A percentile compares a stretch with the other conserved stretches of the same genome.
phyloP scores from a whole-genome alignment of 2,113 vertebrate species.

The Clinocottus analis region DNA sequence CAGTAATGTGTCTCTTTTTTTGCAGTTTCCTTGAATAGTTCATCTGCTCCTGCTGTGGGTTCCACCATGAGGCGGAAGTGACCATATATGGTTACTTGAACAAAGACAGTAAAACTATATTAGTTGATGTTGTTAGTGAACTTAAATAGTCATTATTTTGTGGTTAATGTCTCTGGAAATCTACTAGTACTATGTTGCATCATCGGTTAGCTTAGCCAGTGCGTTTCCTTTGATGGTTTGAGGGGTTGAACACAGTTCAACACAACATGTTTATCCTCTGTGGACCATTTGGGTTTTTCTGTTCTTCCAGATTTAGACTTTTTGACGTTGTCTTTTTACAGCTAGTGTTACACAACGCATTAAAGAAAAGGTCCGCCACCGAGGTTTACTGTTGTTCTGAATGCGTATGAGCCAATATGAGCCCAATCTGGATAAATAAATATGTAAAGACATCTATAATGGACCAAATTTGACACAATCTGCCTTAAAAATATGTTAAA shows the following conservation, averaged over 20 bases:
- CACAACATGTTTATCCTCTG: neutral
- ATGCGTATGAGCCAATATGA: neutral
- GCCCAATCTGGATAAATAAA: neutral
- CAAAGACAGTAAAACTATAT: neutral
- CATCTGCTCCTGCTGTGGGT: neutral
- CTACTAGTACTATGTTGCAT: neutral
- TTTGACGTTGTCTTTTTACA: too few relatives aligned
- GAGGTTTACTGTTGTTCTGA: neutral
- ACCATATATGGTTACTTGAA: too few relatives aligned
- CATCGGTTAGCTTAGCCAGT: neutral
- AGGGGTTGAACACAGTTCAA: neutral
- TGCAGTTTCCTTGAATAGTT: neutral
- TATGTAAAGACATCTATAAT: neutral
- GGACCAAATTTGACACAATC: neutral
- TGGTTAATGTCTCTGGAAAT: neutral
- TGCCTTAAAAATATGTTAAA: neutral
- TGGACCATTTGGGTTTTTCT: neutral
- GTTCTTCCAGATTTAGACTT: too few relatives aligned
- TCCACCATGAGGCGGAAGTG: neutral
- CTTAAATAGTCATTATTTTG: neutral
- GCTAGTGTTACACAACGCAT: neutral
- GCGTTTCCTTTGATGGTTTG: neutral
- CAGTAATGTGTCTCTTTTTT: neutral
- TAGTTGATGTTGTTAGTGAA: neutral
- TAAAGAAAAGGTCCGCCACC: neutral